phyloP scores from a whole-genome alignment of 1,140 invertebrate genomes.

The Prorops nasuta region DNA sequence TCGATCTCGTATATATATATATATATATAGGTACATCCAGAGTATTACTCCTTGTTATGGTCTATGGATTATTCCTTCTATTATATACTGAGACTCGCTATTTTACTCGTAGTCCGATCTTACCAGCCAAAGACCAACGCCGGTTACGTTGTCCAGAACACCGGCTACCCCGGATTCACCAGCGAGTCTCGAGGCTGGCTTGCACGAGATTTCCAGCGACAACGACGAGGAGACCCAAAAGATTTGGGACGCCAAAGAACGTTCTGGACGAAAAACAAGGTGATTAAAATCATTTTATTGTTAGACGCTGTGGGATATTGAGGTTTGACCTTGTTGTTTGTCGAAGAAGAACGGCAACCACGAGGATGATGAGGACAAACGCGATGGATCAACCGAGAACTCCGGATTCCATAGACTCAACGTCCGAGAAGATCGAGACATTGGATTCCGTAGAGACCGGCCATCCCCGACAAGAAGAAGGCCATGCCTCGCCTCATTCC shows the following conservation, averaged over 20 bases:
- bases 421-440: conserved; percentile 28
- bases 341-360: conserved; percentile 19
- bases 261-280: no score
- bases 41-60: no score
- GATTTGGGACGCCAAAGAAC: not conserved
- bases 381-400: conserved; percentile 29
- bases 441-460: conserved; percentile 40
- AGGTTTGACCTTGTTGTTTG: no score
- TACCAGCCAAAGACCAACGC: conserved; percentile 44
- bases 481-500: conserved; percentile 61
- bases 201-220: conserved; percentile 42
- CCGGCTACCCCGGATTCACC: conserved; percentile 38
- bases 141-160: conserved; percentile 39
- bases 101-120: conserved; percentile 38
- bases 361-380: conserved; percentile 28
- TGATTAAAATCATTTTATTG: no score
- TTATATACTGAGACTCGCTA: not conserved
- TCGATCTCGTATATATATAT: not conserved
- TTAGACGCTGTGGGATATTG: no score
- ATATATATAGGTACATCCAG: no score
- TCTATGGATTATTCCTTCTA: not conserved
- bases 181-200: conserved; percentile 36
- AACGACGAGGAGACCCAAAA: conserved; percentile 38
- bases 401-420: conserved; percentile 30
- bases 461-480: conserved; percentile 35